Evolutionary conservation across 2,113 vertebrate genomes (phyloP), one percentile per base, ranked within the genome.

Genomic region (Excalfactoria chinensis): DNA sequence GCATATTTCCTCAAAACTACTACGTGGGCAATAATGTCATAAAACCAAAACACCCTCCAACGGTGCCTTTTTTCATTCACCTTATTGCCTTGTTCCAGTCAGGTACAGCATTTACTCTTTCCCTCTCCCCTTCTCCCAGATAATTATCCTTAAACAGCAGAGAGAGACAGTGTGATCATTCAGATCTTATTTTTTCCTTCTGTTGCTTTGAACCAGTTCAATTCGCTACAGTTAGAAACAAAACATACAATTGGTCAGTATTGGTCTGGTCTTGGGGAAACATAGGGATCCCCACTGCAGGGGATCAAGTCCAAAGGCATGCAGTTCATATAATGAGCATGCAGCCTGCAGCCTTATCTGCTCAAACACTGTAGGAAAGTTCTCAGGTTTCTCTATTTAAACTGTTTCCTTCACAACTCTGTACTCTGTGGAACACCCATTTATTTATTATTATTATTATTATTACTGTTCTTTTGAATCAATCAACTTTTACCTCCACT

Each of bases 231-330:
- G 14, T 23, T 76, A 63, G 81, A 79, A 80, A n/a, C 9, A 34
- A 43, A 51, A 28, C 0, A 0, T n/a, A 41, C 40, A 23, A 26
- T 4, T 30, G 9, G 15, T 1, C 3, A 30, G n/a, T 22, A 37
- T 10, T 37, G 37, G 37, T 37, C 37, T 73, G 21, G 21, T 41
- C 84, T 75, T 78, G 4, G 9, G 20, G n/a, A 78, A 67, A 51
- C 2, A 1, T 78, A 30, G 14, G n/a, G n/a, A n/a, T n/a, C n/a
- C n/a, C 15, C 51, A 60, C 43, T 62, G 25, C 49, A 80, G 43
- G 12, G 5, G 1, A 81, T 86, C 62, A 75, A 86, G 75, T 62
- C 44, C 51, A n/a, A 21, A 11, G 46, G 49, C 21, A 32, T 9
- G 35, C 6, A 82, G 28, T 74, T 84, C 35, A 77, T 60, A 34